Evolutionary conservation across 2,797 vertebrate genomes (phyloP).

Genomic region (Bufotes viridis): DNA sequence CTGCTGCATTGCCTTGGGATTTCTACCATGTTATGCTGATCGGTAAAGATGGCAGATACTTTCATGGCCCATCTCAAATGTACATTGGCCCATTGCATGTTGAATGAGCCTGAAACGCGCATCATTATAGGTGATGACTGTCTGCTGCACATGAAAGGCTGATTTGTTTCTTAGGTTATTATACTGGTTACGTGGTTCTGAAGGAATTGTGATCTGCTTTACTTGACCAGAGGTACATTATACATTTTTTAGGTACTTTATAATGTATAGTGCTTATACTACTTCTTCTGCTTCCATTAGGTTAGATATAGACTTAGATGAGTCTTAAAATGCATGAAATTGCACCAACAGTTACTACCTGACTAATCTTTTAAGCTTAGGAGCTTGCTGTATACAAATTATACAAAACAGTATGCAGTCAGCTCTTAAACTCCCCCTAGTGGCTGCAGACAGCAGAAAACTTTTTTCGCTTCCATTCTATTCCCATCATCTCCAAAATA

Average conservation of each 20-base stretch:
- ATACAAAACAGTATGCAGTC: too few species aligned
- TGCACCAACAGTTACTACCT: too few species aligned
- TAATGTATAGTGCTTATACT: too few species aligned
- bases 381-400: too few species aligned
- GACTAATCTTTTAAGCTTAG: too few species aligned
- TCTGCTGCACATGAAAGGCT: background rate
- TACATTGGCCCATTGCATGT: constrained; percentile 26
- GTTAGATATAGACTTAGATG: too few species aligned
- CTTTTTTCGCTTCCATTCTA: too few species aligned
- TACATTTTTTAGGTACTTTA: background rate
- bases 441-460: too few species aligned
- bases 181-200: background rate
- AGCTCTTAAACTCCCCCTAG: too few species aligned
- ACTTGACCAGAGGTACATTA: background rate
- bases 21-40: constrained; percentile 5
- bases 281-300: too few species aligned
- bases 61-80: background rate
- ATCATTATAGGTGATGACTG: constrained; percentile 10
- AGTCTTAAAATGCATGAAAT: too few species aligned
- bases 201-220: background rate
- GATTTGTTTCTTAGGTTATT: background rate
- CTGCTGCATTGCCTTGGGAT: background rate
- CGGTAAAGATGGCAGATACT: constrained; percentile 3
- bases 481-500: too few species aligned
- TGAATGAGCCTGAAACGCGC: constrained; percentile 13